Percentiles rank a stretch among this genome's conserved stretches.
Conservation (phyloP, 2,888 invertebrate species). For the Odontomyia ornata region DNA sequence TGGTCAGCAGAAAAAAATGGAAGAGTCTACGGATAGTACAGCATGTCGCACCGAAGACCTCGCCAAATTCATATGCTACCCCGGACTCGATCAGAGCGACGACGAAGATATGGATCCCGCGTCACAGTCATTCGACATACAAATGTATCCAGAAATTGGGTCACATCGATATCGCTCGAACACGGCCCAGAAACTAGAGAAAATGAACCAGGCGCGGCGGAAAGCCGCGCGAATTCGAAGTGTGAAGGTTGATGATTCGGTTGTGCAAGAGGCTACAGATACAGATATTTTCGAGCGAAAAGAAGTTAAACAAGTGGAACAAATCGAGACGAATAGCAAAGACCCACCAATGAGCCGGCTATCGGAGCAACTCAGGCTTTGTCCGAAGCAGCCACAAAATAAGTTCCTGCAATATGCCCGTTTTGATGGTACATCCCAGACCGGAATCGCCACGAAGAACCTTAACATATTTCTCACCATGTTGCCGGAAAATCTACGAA, state of each 20-base stretch:
- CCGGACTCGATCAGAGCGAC: conserved; percentile 81
- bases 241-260: conserved; percentile 75
- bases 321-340: conserved; percentile 59
- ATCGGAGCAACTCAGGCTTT: conserved; percentile 78
- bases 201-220: conserved; percentile 85
- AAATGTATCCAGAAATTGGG: conserved; percentile 72
- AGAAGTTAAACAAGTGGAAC: conserved; percentile 53
- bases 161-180: conserved; percentile 80
- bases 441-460: conserved; percentile 80
- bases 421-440: conserved; percentile 89
- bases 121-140: conserved; percentile 81
- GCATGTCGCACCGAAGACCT: conserved; percentile 57
- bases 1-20: conserved; percentile 28
- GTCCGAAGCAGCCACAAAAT: conserved; percentile 80
- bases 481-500: conserved; percentile 80
- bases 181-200: conserved; percentile 88
- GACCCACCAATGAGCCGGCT: conserved; percentile 69
- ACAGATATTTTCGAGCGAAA: conserved; percentile 35
- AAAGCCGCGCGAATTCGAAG: conserved; percentile 80
- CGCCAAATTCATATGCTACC: conserved; percentile 71
- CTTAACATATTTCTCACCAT: conserved; percentile 92
- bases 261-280: conserved; percentile 67
- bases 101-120: conserved; percentile 75
- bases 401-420: conserved; percentile 90
- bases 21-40: background rate